These are phyloP conservation scores for Silurus asotus DNA, from an alignment of 2,113 vertebrate species.

Conservation along the genomic window DNA sequence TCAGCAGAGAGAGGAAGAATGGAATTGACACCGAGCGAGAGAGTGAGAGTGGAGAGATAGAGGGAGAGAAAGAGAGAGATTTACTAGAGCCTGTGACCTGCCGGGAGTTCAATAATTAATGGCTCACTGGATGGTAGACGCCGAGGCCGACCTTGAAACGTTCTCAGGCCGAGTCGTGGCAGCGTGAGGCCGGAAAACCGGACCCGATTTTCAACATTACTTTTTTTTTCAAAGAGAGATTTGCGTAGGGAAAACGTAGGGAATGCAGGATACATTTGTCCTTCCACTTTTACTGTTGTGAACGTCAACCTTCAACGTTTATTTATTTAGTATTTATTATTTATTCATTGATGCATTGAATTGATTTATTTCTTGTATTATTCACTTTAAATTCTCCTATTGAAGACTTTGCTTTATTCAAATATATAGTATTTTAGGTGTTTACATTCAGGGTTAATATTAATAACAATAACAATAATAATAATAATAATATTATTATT, in stretches of 20 bases:
- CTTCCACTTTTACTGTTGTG: not conserved
- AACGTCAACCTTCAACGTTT: not conserved
- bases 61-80: slow-evolving; percentile 14
- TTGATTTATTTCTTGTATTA: not conserved
- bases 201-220: slow-evolving; percentile 40
- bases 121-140: slow-evolving; percentile 55
- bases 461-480: no score
- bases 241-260: not conserved
- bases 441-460: no score
- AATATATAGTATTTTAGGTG: no score
- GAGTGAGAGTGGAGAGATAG: slow-evolving; percentile 45
- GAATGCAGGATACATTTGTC: not conserved
- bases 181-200: slow-evolving; percentile 60
- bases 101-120: slow-evolving; percentile 72
- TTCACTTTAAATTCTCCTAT: not conserved
- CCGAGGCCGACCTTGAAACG: slow-evolving; percentile 67
- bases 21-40: not conserved
- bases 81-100: slow-evolving; percentile 36
- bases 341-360: no score
- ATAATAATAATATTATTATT: no score
- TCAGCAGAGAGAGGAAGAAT: slow-evolving; percentile 12
- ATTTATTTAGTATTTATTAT: no score
- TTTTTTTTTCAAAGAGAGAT: not conserved
- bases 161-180: slow-evolving; percentile 54
- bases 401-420: not conserved